These are phyloP conservation scores for Palythoa caribaeorum DNA, from an alignment of 92 coral and sea anemone species.

Conservation along the genomic window DNA sequence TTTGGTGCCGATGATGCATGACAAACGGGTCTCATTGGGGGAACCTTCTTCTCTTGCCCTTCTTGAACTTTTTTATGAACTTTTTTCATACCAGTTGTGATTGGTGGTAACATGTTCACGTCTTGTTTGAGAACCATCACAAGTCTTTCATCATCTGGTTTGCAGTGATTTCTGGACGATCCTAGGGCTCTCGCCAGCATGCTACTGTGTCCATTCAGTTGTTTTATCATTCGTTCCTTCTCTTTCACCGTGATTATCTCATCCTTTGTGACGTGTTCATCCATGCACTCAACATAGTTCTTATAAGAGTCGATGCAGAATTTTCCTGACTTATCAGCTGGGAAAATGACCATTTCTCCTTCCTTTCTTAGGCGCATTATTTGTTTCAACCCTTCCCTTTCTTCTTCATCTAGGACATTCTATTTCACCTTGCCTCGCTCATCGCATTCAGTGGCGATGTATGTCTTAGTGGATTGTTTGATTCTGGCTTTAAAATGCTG, in stretches of 20 bases:
- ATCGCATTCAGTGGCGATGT: slow-evolving; percentile 24
- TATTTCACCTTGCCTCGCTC: neutral
- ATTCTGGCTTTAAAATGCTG: neutral
- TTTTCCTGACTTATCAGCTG: slow-evolving; percentile 11
- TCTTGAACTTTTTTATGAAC: neutral
- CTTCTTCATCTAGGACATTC: neutral
- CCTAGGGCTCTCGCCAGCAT: neutral
- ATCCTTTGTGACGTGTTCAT: neutral
- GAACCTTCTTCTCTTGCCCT: neutral
- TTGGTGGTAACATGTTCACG: slow-evolving; percentile 3
- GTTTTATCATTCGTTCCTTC: neutral
- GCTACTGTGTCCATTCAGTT: slow-evolving; percentile 1
- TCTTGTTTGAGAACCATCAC: neutral
- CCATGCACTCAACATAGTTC: neutral
- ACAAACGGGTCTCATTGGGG: neutral
- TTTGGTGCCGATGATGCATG: neutral
- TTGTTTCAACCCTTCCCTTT: neutral
- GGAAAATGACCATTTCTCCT: slow-evolving; percentile 19
- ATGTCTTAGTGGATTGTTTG: neutral
- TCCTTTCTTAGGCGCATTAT: neutral
- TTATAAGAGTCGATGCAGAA: neutral
- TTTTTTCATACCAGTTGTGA: neutral
- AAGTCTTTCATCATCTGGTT: neutral
- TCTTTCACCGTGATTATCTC: neutral
- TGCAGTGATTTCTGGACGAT: neutral